Evolutionary conservation across 2,113 vertebrate species (phyloP), one percentile per base, ranked within the genome.

Genomic region (Strix aluco): DNA sequence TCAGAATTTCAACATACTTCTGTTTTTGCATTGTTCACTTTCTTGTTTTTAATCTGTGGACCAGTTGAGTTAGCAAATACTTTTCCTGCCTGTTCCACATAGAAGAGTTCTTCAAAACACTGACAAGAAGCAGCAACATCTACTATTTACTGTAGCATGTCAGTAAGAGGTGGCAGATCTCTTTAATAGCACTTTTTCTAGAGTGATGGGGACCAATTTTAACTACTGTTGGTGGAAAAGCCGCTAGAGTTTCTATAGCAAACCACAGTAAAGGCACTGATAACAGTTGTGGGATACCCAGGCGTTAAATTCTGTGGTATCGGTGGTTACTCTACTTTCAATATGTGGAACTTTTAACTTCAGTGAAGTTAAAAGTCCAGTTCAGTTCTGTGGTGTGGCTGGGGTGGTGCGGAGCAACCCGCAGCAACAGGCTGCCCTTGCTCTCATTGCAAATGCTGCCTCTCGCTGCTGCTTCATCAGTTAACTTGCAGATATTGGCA

Each of bases 351-450:
- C 32, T 70, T 78, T 80, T 46, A 46, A 46, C 44, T 88, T n/a
- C 13, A 18, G 38, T 19, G 30, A 51, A 49, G 47, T 61, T 96
- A 69, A 67, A 70, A 73, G 74, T 40, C 9, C 61, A 15, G 59
- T 34, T 73, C 47, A n/a, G n/a, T 51, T 59, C 62, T 11, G 1
- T 22, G 32, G 63, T 42, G 71, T 71, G 58, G 8, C 49, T 65
- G 38, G 27, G 23, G 3, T 69, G 36, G 17, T 30, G 57, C 0
- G 13, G 46, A 8, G 11, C 40, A 52, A 27, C 32, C 10, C 2
- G 5, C 7, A 12, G 34, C 30, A 22, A 12, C 16, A 3, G 27
- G 25, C 78, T 51, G 10, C 8, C 2, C 1, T 1, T 1, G 13
- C n/a, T 40, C 34, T 32, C 81, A 18, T 57, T 19, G 21, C 57